Conservation (phyloP, 2,888 invertebrate genomes). For the Gortyna flavago region DNA sequence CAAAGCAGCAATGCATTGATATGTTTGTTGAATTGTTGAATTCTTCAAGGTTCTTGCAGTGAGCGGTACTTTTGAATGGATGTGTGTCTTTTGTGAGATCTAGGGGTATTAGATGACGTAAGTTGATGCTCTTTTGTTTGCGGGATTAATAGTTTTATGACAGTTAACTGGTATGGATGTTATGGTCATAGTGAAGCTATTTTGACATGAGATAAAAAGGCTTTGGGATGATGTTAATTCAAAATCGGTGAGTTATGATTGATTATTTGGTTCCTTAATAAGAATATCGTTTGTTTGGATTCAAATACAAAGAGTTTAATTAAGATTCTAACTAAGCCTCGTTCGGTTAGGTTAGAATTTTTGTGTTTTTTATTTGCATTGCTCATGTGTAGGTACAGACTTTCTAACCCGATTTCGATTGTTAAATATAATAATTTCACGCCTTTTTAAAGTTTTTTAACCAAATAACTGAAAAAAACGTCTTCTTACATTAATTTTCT, state of each 20-base stretch:
- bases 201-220: background rate
- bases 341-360: too few relatives aligned
- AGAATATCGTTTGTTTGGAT: too few relatives aligned
- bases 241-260: background rate
- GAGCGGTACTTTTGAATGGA: constrained; percentile 28
- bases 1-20: constrained; percentile 61
- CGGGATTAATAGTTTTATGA: constrained; percentile 1
- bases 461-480: background rate
- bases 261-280: background rate
- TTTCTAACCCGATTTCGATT: background rate
- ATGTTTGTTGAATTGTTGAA: constrained; percentile 56
- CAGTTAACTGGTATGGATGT: background rate
- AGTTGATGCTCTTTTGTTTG: constrained; percentile 1
- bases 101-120: background rate
- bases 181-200: background rate
- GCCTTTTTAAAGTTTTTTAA: background rate
- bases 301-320: too few relatives aligned
- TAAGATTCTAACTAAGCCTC: too few relatives aligned
- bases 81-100: constrained; percentile 36
- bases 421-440: background rate
- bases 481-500: background rate
- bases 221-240: background rate
- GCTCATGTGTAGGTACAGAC: too few relatives aligned
- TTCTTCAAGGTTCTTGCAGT: constrained; percentile 23
- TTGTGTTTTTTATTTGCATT: too few relatives aligned